Conservation (phyloP, 2,113 vertebrate genomes). For the Lampris incognitus region DNA sequence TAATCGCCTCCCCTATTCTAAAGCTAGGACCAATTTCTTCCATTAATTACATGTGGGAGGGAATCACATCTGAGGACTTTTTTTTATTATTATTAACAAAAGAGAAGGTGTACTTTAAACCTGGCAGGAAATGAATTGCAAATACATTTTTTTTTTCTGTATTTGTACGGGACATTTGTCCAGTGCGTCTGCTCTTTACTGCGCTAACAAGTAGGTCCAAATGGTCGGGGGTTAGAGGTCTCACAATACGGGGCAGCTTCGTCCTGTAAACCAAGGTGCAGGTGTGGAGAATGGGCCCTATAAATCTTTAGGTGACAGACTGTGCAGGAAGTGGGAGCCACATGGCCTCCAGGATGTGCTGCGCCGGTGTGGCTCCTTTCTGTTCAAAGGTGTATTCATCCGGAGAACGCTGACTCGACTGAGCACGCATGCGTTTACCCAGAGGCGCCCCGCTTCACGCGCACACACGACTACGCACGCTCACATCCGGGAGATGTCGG, state of each 20-base stretch:
- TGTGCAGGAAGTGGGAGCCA: slow-evolving; percentile 70
- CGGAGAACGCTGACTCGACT: no score
- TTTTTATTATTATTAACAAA: background rate
- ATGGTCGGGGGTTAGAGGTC: slow-evolving; percentile 65
- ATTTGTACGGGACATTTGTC: slow-evolving; percentile 25
- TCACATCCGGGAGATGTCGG: no score
- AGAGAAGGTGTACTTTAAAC: slow-evolving; percentile 13
- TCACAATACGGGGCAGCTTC: slow-evolving; percentile 59
- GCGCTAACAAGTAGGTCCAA: slow-evolving; percentile 57
- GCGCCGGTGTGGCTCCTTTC: slow-evolving; percentile 53
- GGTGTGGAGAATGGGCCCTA: slow-evolving; percentile 50
- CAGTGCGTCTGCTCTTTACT: slow-evolving; percentile 35
- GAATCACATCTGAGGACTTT: slow-evolving; percentile 34
- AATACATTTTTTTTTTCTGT: no score
- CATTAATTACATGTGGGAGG: slow-evolving; percentile 58
- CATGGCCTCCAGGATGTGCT: slow-evolving; percentile 76
- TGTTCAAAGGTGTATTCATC: slow-evolving; percentile 54
- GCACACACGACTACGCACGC: no score
- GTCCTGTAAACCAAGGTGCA: slow-evolving; percentile 45
- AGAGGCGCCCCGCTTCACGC: no score
- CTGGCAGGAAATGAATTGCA: slow-evolving; percentile 14
- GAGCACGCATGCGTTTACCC: no score
- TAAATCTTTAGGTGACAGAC: slow-evolving; percentile 66
- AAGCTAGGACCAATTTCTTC: slow-evolving; percentile 40
- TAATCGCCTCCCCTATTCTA: slow-evolving; percentile 47